Percentiles rank a stretch among this genome's conserved stretches.
Conservation (phyloP, 2,113 vertebrate species). For the Seriola dumerili region DNA sequence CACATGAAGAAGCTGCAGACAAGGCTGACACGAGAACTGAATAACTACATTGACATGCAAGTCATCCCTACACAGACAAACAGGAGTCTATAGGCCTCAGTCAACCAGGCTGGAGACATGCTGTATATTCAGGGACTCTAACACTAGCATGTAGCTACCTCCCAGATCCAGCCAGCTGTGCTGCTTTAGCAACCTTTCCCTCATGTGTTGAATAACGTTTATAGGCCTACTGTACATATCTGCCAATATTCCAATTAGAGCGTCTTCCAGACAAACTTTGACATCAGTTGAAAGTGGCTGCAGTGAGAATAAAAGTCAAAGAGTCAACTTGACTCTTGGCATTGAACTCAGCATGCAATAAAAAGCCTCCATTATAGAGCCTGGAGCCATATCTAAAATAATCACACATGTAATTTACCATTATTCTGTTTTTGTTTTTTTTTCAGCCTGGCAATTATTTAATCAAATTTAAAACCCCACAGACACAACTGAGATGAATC, state of each 20-base stretch:
- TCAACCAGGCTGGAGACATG: too few relatives aligned
- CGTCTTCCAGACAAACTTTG: neutral
- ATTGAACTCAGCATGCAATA: slow-evolving; percentile 41
- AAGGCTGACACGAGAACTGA: too few relatives aligned
- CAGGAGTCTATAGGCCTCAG: too few relatives aligned
- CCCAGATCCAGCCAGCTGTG: neutral
- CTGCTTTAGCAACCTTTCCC: neutral
- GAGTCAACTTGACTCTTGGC: slow-evolving; percentile 48
- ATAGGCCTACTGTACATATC: neutral
- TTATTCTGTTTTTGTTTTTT: neutral
- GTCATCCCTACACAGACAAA: too few relatives aligned
- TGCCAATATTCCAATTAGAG: slow-evolving; percentile 13
- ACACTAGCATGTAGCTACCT: neutral
- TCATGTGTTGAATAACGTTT: neutral
- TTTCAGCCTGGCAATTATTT: slow-evolving; percentile 5
- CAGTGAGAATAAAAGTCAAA: slow-evolving; percentile 45
- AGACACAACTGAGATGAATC: slow-evolving; percentile 21
- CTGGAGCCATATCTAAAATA: slow-evolving; percentile 51
- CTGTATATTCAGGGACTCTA: too few relatives aligned
- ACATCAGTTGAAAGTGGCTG: slow-evolving; percentile 21
- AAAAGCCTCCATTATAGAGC: slow-evolving; percentile 34
- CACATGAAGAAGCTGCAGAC: too few relatives aligned
- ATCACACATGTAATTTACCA: slow-evolving; percentile 16
- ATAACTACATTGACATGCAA: too few relatives aligned
- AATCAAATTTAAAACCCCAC: slow-evolving; percentile 16